phyloP scores from a whole-genome alignment of 2,888 invertebrate genomes.

The Tetragonula carbonaria region DNA sequence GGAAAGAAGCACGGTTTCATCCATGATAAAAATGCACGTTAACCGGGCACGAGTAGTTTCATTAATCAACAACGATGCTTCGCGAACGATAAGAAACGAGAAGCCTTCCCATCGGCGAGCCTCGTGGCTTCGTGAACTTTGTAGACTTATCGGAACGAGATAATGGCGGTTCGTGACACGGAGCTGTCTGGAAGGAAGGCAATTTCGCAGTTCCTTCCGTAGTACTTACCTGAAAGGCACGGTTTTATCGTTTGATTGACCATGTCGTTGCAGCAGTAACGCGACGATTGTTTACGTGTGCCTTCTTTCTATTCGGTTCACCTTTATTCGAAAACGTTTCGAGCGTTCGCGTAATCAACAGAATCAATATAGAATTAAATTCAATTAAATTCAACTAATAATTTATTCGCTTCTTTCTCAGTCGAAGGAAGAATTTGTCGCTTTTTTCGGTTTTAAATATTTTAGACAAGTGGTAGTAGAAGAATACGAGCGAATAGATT shows the following conservation, averaged over 20 bases:
- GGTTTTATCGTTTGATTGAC: conserved; percentile 36
- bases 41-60: conserved; percentile 33
- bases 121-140: conserved; percentile 51
- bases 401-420: too few relatives aligned
- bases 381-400: too few relatives aligned
- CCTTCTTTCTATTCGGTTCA: not conserved
- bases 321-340: not conserved
- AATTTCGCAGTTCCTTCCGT: conserved; percentile 48
- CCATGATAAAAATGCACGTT: conserved; percentile 42
- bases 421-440: too few relatives aligned
- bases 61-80: conserved; percentile 61
- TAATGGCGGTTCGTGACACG: conserved; percentile 67
- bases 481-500: too few relatives aligned
- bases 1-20: not conserved
- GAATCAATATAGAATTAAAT: not conserved
- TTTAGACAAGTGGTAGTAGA: too few relatives aligned
- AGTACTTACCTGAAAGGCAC: conserved; percentile 56
- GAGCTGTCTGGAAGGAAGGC: conserved; percentile 55
- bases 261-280: conserved; percentile 45
- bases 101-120: conserved; percentile 24
- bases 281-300: conserved; percentile 37
- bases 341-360: not conserved
- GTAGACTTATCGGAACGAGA: conserved; percentile 68
- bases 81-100: conserved; percentile 23
- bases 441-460: too few relatives aligned